phyloP scores from a whole-genome alignment of 2,888 invertebrate genomes.

The Drosophila pseudotalamancana region DNA sequence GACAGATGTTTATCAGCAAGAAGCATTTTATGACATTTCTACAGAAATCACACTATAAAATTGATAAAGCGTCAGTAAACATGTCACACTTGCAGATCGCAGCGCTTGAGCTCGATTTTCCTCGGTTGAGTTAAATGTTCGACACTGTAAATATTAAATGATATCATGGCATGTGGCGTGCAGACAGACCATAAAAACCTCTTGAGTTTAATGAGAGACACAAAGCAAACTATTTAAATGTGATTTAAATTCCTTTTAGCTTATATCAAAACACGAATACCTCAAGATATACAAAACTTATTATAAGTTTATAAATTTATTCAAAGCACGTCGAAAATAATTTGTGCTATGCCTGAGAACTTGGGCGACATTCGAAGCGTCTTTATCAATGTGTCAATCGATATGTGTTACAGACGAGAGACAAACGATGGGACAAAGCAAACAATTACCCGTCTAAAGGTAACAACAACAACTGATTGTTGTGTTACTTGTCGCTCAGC shows the following conservation, averaged over 20 bases:
- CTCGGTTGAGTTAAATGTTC: slow-evolving; percentile 1
- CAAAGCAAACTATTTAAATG: slow-evolving; percentile 29
- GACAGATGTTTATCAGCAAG: slow-evolving; percentile 69
- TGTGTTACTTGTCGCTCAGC: slow-evolving; percentile 46
- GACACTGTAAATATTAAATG: slow-evolving; percentile 2
- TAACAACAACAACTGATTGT: slow-evolving; percentile 24
- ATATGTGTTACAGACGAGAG: slow-evolving; percentile 6
- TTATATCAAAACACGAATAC: slow-evolving; percentile 3
- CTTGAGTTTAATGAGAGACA: slow-evolving; percentile 12
- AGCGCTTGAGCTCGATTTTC: slow-evolving; percentile 11
- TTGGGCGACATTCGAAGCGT: background rate
- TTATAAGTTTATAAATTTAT: slow-evolving; percentile 22
- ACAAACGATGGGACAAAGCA: slow-evolving; percentile 18
- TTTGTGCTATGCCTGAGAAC: background rate
- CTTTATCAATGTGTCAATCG: slow-evolving; percentile 45
- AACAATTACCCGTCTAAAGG: slow-evolving; percentile 32
- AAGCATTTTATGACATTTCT: slow-evolving; percentile 68
- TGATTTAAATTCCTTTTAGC: slow-evolving; percentile 15
- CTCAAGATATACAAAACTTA: too few relatives aligned
- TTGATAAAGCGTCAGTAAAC: slow-evolving; percentile 55
- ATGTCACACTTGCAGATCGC: slow-evolving; percentile 32
- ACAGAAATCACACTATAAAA: slow-evolving; percentile 71
- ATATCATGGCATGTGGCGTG: slow-evolving; percentile 17
- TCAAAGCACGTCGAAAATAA: slow-evolving; percentile 32
- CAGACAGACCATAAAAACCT: slow-evolving; percentile 3